Base-by-base conservation (phyloP, 2,888 invertebrate species). In the Drosophila macrospina region DNA sequence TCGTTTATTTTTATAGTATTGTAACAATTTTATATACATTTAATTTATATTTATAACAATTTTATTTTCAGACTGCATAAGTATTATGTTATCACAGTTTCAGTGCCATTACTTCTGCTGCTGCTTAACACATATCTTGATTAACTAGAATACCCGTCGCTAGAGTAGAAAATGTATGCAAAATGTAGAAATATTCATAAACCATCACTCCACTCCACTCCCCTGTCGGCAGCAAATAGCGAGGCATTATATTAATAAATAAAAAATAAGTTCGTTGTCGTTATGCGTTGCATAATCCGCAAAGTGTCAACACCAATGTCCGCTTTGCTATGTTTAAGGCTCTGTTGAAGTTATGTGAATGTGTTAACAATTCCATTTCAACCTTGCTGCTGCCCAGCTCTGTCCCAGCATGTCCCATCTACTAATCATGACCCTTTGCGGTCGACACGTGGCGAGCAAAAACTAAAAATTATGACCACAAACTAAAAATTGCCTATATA, bases 401-500 rank as follows among this genome's bases (percentile, higher is more conserved):
- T 57, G 11, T n/a, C n/a, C n/a, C n/a, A n/a, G n/a, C 39, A 47
- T 57, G 24, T 62, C 65, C 54, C 50, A 75, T 88, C 86, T 88
- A 86, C 86, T 87, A 87, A 89, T 88, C 86, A 82, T 76, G 85
- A 81, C 82, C 87, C 81, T 86, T 88, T 88, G 83, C 70, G 88
- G 80, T 41, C 77, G 59, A 85, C 83, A 81, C 88, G 86, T 87
- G 86, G 79, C 76, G 36, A 62, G 66, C 50, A 67, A 72, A 79
- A 85, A 82, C 62, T 66, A 80, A 56, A 83, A 78, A 73, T 77
- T 74, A 74, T 70, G 41, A 42, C 57, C 62, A 39, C 55, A 77
- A 69, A 57, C 54, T 11, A 20, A 26, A 20, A 61, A 80, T 34
- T 44, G 52, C 44, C 42, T 15, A 24, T 34, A 32, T 13, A 11